A percentile compares a stretch with the other conserved stretches of the same genome.
phyloP scores from a whole-genome alignment of 2,113 vertebrate genomes.

The Neodontobutis hainanensis region DNA sequence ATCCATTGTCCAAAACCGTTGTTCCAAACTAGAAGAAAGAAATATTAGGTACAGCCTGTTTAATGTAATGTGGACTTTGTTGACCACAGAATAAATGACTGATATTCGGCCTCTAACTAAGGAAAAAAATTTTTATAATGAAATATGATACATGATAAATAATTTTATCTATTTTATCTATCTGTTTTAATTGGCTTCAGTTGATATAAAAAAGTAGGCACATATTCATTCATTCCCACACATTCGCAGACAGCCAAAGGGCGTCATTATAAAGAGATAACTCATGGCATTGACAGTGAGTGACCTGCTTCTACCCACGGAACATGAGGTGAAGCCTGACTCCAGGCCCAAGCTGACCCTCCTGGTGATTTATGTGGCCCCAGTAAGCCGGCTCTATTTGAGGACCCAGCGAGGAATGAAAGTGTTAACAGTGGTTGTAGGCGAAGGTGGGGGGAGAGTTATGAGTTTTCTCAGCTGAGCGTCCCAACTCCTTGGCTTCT shows the following conservation, averaged over 20 bases:
- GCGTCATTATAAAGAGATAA: slow-evolving; percentile 76
- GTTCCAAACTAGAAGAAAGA: no score
- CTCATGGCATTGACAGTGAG: slow-evolving; percentile 69
- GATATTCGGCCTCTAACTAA: no score
- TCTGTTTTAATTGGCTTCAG: background rate
- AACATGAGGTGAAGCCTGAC: slow-evolving; percentile 59
- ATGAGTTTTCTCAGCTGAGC: slow-evolving; percentile 80
- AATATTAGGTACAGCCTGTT: no score
- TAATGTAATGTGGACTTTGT: no score
- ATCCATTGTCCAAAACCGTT: no score
- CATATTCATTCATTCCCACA: slow-evolving; percentile 24
- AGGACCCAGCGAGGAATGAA: slow-evolving; percentile 79
- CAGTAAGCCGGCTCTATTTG: slow-evolving; percentile 71
- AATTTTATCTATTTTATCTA: background rate
- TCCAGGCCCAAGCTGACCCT: slow-evolving; percentile 62
- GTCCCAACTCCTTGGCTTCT: slow-evolving; percentile 65
- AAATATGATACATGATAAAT: no score
- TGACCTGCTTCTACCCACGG: slow-evolving; percentile 56
- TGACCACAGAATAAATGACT: no score
- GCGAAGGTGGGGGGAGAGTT: slow-evolving; percentile 70
- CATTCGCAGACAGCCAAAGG: slow-evolving; percentile 64
- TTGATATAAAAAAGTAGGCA: background rate
- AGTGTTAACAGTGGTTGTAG: slow-evolving; percentile 78
- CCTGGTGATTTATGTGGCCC: slow-evolving; percentile 77
- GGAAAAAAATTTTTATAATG: no score